Base-by-base conservation (phyloP, 64 coral and sea anemone genomes). In the Pocillopora verrucosa region DNA sequence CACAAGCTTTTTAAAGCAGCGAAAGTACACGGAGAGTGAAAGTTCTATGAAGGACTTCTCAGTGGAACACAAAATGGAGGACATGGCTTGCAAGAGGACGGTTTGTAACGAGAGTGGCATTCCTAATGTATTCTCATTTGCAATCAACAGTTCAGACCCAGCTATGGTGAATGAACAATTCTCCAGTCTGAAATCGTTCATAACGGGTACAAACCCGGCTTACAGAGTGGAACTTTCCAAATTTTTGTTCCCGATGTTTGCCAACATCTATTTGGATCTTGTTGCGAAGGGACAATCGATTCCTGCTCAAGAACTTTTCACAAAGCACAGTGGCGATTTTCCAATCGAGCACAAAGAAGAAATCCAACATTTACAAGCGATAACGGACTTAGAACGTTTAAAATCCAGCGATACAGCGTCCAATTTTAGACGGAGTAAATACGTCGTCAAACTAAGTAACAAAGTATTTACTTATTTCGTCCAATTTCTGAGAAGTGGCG, bases 401-500 rank as follows among this genome's bases (percentile, higher is more conserved):
- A 99, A 92, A 69, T 95, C 97, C n/a, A 99, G 97, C 36, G 97
- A 99, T 59, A 93, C 80, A 22, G 97, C 97, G 13, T 80, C 93
- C 12, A 95, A 99, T 25, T 99, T 99, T 70, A 86, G 90, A 76
- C 94, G 94, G 7, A 93, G 97, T 82, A 99, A 99, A 90, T 99
- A 79, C 60, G 74, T 93, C 2, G 34, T 95, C 0, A 95, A 89
- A 73, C 59, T 99, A 1, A 93, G 94, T 36, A 91, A 80, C 70
- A 99, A 99, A 76, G 91, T 99, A 2, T 99, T 99, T 73, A 99
- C 93, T 9, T 99, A 99, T 91, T 93, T 99, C 10, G 82, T 95
- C 24, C 97, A 99, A 58, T 99, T 88, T 99, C 56, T 99, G 22
- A 95, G 94, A 58, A 95, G 91, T 77, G 87, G 63, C 26, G 94